Base-by-base conservation (phyloP, 53 echinoderm and acorn worm species). In the Paracentrotus lividus region DNA sequence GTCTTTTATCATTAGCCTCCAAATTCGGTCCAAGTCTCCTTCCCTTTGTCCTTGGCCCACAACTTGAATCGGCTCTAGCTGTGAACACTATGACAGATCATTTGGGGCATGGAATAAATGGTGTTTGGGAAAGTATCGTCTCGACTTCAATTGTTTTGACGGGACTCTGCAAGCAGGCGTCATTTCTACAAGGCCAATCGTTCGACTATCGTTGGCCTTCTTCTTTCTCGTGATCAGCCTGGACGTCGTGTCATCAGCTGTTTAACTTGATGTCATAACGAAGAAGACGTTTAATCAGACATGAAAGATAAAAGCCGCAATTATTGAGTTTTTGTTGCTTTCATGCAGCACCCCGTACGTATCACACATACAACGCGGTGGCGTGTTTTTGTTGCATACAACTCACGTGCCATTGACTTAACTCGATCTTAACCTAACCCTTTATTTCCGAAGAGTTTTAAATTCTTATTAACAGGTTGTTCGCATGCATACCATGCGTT, bases 341-440 rank as follows among this genome's bases (percentile, higher is more conserved):
- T 45, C 81, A 12, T 67, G n/a, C 45, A 18, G 49, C 47, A 81
- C 81, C 81, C 10, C 26, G 42, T 76, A 76, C 38, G 76, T 15
- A 76, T 18, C 42, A 76, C 64, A 42, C 76, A 49, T 49, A 24
- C 76, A 51, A 20, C 49, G 51, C 14, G 8, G 54, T 21, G 69
- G 29, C 33, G 51, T 90, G 91, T 90, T 90, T 90, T 90, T 90
- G 53, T 90, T 90, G 51, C 91, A 44, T 21, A 3, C 53, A 72
- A 90, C 9, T 53, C 91, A 90, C 91, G 91, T 90, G 91, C 49
- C 91, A 76, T 32, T 72, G 91, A 69, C 33, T 90, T 90, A 90
- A 90, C 72, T 86, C 4, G 20, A 29, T 32, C 36, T 34, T 64
- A 89, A 33, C 12, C 76, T 33, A 43, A 32, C 53, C 52, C 69